Evolutionary conservation across 2,113 vertebrate species (phyloP).

Genomic region (Phycodurus eques): DNA sequence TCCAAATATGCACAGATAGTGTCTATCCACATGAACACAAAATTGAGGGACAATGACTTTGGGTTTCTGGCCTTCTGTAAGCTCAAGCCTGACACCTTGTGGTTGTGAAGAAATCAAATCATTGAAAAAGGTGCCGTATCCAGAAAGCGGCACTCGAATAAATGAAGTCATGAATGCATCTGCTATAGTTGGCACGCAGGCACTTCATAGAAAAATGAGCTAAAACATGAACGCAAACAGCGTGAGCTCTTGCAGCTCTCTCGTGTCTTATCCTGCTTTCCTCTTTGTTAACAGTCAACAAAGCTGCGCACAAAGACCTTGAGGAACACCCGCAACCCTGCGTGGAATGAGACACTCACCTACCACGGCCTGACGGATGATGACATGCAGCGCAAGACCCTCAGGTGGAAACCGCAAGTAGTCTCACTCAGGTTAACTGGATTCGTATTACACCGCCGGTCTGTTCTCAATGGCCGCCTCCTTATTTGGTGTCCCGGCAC

Average conservation of each 20-base stretch:
- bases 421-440: background rate
- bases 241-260: background rate
- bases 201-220: background rate
- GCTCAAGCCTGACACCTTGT: conserved; percentile 67
- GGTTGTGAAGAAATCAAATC: conserved; percentile 25
- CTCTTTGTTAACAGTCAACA: conserved; percentile 77
- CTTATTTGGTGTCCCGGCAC: conserved; percentile 7
- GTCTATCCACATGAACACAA: conserved; percentile 10
- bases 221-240: background rate
- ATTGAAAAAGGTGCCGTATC: background rate
- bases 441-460: background rate
- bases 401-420: conserved; percentile 72
- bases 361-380: conserved; percentile 94
- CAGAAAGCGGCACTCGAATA: background rate
- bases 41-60: conserved; percentile 7
- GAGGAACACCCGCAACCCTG: conserved; percentile 90
- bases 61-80: background rate
- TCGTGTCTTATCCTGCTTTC: background rate
- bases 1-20: conserved; percentile 13
- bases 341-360: conserved; percentile 90
- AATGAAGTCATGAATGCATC: background rate
- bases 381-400: conserved; percentile 95
- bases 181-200: background rate
- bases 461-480: background rate
- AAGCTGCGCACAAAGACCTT: conserved; percentile 95